These are phyloP conservation scores for Protonemura montana DNA, from an alignment of 2,888 invertebrate species.

Conservation along the genomic window DNA sequence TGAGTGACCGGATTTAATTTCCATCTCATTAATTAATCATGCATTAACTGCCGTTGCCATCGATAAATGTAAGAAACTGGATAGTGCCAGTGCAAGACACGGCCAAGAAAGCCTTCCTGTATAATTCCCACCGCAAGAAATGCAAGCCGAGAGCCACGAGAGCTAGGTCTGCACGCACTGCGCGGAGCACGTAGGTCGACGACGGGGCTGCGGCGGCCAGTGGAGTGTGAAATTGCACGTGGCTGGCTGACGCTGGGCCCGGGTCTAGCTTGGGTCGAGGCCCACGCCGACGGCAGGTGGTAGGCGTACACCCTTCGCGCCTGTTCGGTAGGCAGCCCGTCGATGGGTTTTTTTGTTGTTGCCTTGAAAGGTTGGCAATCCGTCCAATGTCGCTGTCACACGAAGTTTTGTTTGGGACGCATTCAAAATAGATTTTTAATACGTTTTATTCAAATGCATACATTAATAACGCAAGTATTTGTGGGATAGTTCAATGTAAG, in stretches of 20 bases:
- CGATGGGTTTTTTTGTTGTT: too few relatives aligned
- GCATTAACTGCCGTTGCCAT: not conserved
- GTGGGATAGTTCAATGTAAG: too few relatives aligned
- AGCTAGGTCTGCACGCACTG: not conserved
- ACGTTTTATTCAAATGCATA: not conserved
- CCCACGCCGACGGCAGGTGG: constrained; percentile 30
- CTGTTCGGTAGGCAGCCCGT: too few relatives aligned
- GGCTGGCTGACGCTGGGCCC: not conserved
- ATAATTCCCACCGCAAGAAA: not conserved
- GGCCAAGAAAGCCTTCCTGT: not conserved
- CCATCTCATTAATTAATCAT: constrained; percentile 28
- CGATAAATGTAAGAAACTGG: not conserved
- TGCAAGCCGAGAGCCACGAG: not conserved
- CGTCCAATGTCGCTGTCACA: too few relatives aligned
- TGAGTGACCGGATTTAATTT: constrained; percentile 65
- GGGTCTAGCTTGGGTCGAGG: not conserved
- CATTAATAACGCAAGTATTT: too few relatives aligned
- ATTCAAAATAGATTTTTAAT: not conserved
- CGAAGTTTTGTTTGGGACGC: not conserved
- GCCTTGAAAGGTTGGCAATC: not conserved
- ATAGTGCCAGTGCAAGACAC: not conserved
- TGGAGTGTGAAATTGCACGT: constrained; percentile 44
- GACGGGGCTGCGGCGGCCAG: constrained; percentile 12
- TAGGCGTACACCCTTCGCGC: constrained; percentile 22
- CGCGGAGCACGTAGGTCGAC: not conserved